A percentile compares a stretch with the other conserved stretches of the same genome.
Conservation (phyloP, 2,888 invertebrate genomes). For the Barypeithes pellucidus region DNA sequence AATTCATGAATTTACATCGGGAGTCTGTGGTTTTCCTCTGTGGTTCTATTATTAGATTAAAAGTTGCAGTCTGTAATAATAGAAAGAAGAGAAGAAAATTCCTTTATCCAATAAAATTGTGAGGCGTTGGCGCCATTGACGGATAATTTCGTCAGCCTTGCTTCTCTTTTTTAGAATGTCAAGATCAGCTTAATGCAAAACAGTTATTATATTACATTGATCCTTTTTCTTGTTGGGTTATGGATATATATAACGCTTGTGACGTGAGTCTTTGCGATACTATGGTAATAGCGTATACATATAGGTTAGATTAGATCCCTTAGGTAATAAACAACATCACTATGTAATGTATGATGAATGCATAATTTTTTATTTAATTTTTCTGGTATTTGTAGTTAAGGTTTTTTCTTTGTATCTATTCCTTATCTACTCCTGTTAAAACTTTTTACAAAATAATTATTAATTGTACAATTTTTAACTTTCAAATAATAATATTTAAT, state of each 20-base stretch:
- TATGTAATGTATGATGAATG: too few species aligned
- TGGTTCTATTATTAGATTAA: slow-evolving; percentile 14
- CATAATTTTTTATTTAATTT: too few species aligned
- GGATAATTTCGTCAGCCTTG: slow-evolving; percentile 24
- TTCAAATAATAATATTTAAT: too few species aligned
- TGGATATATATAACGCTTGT: background rate
- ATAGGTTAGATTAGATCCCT: too few species aligned
- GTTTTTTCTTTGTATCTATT: too few species aligned
- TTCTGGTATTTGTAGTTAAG: too few species aligned
- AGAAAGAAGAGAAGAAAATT: slow-evolving; percentile 5
- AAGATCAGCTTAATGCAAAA: slow-evolving; percentile 29
- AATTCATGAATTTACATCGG: too few species aligned
- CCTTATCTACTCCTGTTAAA: too few species aligned
- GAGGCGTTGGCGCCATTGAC: slow-evolving; percentile 20
- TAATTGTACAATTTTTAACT: too few species aligned
- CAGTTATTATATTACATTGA: slow-evolving; percentile 14
- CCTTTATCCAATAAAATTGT: background rate
- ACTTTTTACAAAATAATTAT: too few species aligned
- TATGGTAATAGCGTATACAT: background rate
- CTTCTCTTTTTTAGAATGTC: slow-evolving; percentile 35
- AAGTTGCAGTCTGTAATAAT: background rate
- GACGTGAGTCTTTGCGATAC: slow-evolving; percentile 9
- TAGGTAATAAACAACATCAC: too few species aligned
- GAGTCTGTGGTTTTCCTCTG: too few species aligned
- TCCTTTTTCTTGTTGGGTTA: slow-evolving; percentile 16